Conservation (phyloP, 30 jellyfish, hydroid and myxozoan species). For the Morbakka virulenta region DNA sequence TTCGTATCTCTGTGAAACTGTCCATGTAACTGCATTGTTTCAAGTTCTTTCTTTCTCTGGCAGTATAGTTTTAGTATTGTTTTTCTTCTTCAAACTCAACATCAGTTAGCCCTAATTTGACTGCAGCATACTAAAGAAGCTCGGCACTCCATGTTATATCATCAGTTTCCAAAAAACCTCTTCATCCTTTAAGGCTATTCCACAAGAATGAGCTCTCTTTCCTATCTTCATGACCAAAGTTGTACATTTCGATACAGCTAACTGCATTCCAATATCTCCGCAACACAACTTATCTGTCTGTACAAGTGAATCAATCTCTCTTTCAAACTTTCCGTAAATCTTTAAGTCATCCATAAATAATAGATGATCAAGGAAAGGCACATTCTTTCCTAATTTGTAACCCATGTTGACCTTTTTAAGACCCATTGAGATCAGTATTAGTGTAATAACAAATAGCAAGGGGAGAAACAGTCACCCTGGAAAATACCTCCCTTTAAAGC, state of each 20-base stretch:
- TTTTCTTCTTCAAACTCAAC: constrained; percentile 29
- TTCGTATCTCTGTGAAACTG: constrained; percentile 18
- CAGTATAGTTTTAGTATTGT: not conserved
- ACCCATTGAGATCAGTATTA: too few relatives aligned
- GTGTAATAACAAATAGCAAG: too few relatives aligned
- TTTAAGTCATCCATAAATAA: too few relatives aligned
- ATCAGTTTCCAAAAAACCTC: constrained; percentile 27
- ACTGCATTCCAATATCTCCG: constrained; percentile 30
- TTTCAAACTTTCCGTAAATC: too few relatives aligned
- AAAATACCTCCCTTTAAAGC: too few relatives aligned
- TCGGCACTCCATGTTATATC: not conserved
- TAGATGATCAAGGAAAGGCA: too few relatives aligned
- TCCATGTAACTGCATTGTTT: constrained; percentile 25
- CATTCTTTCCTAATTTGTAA: too few relatives aligned
- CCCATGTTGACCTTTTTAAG: too few relatives aligned
- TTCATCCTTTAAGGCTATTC: constrained; percentile 19
- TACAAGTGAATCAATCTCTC: too few relatives aligned
- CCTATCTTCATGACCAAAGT: constrained; percentile 31
- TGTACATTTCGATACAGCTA: constrained; percentile 15
- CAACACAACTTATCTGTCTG: constrained; percentile 6
- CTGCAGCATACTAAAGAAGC: constrained; percentile 5
- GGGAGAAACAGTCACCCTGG: too few relatives aligned
- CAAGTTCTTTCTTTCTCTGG: constrained; percentile 33
- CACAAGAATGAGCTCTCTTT: constrained; percentile 30
- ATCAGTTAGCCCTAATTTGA: constrained; percentile 22